Evolutionary conservation across 1,140 invertebrate genomes (phyloP).

Genomic region (Stegodyphus dumicola): DNA sequence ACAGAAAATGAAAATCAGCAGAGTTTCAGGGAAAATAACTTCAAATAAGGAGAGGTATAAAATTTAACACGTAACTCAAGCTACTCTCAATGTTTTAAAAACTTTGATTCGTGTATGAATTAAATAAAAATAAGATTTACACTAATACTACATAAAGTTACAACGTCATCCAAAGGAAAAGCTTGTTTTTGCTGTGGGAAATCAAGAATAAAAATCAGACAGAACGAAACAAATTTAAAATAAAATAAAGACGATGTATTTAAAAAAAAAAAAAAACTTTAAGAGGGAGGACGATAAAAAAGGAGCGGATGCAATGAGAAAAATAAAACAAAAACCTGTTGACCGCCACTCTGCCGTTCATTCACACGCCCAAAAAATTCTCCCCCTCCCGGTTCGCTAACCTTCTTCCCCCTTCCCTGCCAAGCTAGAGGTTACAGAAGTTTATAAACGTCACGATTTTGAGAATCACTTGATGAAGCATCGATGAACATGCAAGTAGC

Average conservation of each 20-base stretch:
- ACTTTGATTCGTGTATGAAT: too few relatives aligned
- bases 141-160: too few relatives aligned
- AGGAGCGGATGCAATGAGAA: neutral
- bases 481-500: too few relatives aligned
- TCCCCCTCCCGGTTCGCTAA: neutral
- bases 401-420: neutral
- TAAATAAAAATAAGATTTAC: too few relatives aligned
- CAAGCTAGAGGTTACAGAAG: slow-evolving; percentile 15
- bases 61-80: too few relatives aligned
- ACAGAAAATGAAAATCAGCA: too few relatives aligned
- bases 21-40: too few relatives aligned
- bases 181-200: neutral
- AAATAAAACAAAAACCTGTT: slow-evolving; percentile 24
- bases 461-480: neutral
- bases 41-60: too few relatives aligned
- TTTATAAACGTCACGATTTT: slow-evolving; percentile 8
- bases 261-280: neutral
- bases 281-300: slow-evolving; percentile 17
- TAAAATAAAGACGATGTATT: neutral
- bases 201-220: neutral
- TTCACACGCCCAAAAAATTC: slow-evolving; percentile 26
- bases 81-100: too few relatives aligned
- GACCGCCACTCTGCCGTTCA: slow-evolving; percentile 14
- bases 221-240: neutral
- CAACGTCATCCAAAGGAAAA: neutral